phyloP scores from a whole-genome alignment of 2,113 vertebrate genomes.

The Ophiodon elongatus region DNA sequence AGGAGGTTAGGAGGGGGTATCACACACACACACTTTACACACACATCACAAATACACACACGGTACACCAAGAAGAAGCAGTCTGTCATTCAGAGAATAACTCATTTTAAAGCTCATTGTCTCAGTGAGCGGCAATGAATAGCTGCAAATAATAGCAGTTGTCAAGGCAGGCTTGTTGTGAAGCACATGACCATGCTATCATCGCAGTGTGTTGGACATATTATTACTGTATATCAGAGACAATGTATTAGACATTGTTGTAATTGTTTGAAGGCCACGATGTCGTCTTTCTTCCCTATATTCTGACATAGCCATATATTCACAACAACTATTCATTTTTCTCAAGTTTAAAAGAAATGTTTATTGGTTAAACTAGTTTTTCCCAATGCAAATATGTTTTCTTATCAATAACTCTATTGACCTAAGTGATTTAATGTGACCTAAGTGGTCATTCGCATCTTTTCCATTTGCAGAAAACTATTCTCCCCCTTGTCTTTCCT shows the following conservation, averaged over 20 bases:
- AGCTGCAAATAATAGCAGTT: slow-evolving; percentile 46
- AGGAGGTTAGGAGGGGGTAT: slow-evolving; percentile 57
- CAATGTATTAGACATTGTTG: background rate
- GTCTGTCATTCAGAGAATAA: slow-evolving; percentile 61
- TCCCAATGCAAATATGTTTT: background rate
- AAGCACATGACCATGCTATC: slow-evolving; percentile 6
- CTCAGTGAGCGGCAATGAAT: slow-evolving; percentile 51
- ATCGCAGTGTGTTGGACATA: slow-evolving; percentile 10
- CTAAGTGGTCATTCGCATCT: background rate
- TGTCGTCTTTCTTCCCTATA: background rate
- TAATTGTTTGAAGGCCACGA: background rate
- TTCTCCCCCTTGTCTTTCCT: background rate
- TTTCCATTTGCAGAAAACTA: background rate
- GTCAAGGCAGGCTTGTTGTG: slow-evolving; percentile 28
- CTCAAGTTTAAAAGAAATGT: background rate
- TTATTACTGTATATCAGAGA: slow-evolving; percentile 4
- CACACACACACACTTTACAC: slow-evolving; percentile 25
- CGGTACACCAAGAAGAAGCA: slow-evolving; percentile 28
- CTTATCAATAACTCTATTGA: background rate
- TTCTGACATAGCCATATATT: background rate
- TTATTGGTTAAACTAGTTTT: background rate
- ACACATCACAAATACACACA: slow-evolving; percentile 12
- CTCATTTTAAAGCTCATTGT: slow-evolving; percentile 41
- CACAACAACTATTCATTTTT: slow-evolving; percentile 5
- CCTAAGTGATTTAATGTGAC: too few relatives aligned